Evolutionary conservation across 2,888 invertebrate species (phyloP).

Genomic region (Oxystoma pomonae): DNA sequence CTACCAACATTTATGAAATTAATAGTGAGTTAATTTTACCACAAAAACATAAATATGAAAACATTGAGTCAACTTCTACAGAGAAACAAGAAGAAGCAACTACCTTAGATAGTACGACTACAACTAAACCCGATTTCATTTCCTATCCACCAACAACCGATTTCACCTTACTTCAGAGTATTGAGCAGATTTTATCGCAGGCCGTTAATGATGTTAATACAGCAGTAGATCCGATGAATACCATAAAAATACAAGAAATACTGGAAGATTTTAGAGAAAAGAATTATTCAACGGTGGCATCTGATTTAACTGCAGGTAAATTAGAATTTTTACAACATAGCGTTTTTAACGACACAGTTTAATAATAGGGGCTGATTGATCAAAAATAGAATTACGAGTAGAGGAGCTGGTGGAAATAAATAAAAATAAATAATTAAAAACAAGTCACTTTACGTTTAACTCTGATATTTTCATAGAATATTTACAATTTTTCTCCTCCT

Average conservation of each 20-base stretch:
- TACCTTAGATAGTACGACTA: slow-evolving; percentile 17
- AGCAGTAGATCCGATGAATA: slow-evolving; percentile 22
- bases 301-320: slow-evolving; percentile 12
- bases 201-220: slow-evolving; percentile 35
- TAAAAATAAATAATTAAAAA: too few species aligned
- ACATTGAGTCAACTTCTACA: slow-evolving; percentile 10
- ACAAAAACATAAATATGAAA: slow-evolving; percentile 4
- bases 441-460: too few species aligned
- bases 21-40: slow-evolving; percentile 36
- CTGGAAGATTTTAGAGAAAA: slow-evolving; percentile 27
- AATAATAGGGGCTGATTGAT: too few species aligned
- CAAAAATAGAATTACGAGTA: too few species aligned
- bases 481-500: too few species aligned
- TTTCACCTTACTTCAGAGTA: slow-evolving; percentile 36
- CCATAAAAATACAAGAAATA: slow-evolving; percentile 30
- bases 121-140: slow-evolving; percentile 15
- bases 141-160: slow-evolving; percentile 32
- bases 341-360: too few species aligned
- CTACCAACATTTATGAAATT: slow-evolving; percentile 42
- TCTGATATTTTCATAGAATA: too few species aligned
- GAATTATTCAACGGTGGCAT: slow-evolving; percentile 32
- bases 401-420: too few species aligned
- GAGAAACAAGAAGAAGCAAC: slow-evolving; percentile 17
- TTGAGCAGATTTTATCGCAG: slow-evolving; percentile 41
- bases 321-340: background rate